phyloP scores from a whole-genome alignment of 2,113 vertebrate genomes.

The Ploceus nigricollis region DNA sequence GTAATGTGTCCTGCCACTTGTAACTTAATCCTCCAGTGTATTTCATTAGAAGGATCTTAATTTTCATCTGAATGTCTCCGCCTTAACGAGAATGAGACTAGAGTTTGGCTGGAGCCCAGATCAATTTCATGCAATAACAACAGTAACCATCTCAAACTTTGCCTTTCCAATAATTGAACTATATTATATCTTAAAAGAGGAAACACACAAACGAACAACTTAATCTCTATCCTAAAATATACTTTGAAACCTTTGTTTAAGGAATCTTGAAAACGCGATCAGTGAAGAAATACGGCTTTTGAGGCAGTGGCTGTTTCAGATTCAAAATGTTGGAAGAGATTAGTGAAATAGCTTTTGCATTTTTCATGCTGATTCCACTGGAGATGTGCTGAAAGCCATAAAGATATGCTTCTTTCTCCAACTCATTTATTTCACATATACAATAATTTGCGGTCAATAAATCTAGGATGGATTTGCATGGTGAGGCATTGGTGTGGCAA shows the following conservation, averaged over 20 bases:
- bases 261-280: background rate
- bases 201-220: background rate
- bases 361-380: conserved; percentile 43
- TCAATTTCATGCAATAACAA: conserved; percentile 59
- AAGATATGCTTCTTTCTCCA: conserved; percentile 55
- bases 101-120: conserved; percentile 59
- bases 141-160: conserved; percentile 42
- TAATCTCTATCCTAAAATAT: background rate
- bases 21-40: conserved; percentile 48
- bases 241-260: background rate
- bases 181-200: background rate
- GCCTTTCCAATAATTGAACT: conserved; percentile 13
- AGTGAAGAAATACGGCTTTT: background rate
- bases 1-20: conserved; percentile 62
- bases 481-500: conserved; percentile 35
- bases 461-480: conserved; percentile 24
- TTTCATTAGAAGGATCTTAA: conserved; percentile 57
- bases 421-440: conserved; percentile 54
- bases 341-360: conserved; percentile 15
- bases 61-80: conserved; percentile 44
- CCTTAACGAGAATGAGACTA: conserved; percentile 43
- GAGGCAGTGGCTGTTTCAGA: background rate
- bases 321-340: conserved; percentile 24
- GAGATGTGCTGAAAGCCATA: conserved; percentile 58
- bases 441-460: conserved; percentile 50